Conservation (phyloP, 2,888 invertebrate species). For the Macroteleia sp. region DNA sequence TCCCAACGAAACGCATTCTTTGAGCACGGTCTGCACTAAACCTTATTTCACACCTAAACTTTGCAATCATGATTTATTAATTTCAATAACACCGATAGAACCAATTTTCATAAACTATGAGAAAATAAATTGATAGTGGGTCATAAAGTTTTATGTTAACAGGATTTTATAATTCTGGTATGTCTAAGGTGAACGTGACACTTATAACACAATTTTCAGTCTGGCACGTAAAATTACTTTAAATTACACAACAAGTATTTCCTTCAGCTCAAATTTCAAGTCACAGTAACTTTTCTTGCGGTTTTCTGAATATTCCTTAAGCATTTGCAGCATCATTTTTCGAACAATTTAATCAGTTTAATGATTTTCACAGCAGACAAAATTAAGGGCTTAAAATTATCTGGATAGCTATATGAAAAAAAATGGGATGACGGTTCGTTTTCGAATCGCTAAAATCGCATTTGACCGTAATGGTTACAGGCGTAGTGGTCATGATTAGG, state of each 20-base stretch:
- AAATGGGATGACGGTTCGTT: slow-evolving; percentile 34
- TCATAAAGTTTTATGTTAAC: slow-evolving; percentile 46
- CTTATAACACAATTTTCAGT: slow-evolving; percentile 36
- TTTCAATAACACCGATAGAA: slow-evolving; percentile 21
- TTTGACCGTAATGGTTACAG: slow-evolving; percentile 79
- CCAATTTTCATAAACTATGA: slow-evolving; percentile 21
- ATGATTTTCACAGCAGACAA: slow-evolving; percentile 37
- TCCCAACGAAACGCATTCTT: neutral
- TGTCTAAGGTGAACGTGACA: slow-evolving; percentile 44
- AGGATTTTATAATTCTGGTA: slow-evolving; percentile 54
- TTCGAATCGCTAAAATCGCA: slow-evolving; percentile 76
- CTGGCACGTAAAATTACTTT: slow-evolving; percentile 31
- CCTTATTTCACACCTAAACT: neutral
- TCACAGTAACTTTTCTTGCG: slow-evolving; percentile 9
- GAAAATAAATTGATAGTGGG: slow-evolving; percentile 32
- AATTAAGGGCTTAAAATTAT: slow-evolving; percentile 36
- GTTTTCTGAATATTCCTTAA: no score
- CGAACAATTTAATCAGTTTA: slow-evolving; percentile 26
- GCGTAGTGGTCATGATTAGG: slow-evolving; percentile 79
- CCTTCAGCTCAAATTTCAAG: slow-evolving; percentile 36
- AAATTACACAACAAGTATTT: slow-evolving; percentile 27
- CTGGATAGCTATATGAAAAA: slow-evolving; percentile 21
- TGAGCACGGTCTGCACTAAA: neutral
- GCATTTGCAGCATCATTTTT: slow-evolving; percentile 18
- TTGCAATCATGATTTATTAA: slow-evolving; percentile 15